Base-by-base conservation (phyloP, 2,888 invertebrate species). In the Torymus auratus region DNA sequence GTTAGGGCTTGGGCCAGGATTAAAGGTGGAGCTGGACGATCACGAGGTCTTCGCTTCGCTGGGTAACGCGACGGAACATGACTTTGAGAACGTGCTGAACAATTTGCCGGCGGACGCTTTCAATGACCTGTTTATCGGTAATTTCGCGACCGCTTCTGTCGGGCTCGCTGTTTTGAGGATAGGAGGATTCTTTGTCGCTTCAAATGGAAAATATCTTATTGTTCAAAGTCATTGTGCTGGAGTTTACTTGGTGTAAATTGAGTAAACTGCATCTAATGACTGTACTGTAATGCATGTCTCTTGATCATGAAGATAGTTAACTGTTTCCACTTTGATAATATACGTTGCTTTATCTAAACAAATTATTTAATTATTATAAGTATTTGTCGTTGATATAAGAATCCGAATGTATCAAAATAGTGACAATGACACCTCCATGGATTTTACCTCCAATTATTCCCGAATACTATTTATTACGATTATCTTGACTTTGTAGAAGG, bases 41-140 rank as follows among this genome's bases (percentile, higher is more conserved):
- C 89, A 89, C 69, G 91, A 91, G 82, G 91, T 91, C 14, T 91
- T 91, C 78, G 89, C 90, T n/a, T 90, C 90, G 5, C 83, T 91
- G 61, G 91, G 91, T 84, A 81, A 81, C 28, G 83, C 91, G 83
- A 95, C 95, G 86, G 95, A 94, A 87, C 94, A 94, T 83, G 96
- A 96, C 88, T 94, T 96, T 86, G 95, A 94, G 82, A 96, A 95
- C 87, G 95, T 96, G 82, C 92, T 96, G 81, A 96, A 94, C 91
- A 95, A 95, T 87, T 93, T 96, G 87, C 95, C 95, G 83, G 95
- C 95, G 82, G 96, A 96, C 89, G 96, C 96, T 88, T 96, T 96
- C 91, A 96, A 95, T 90, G 96, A 96, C 89, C 92, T 96, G 74
- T 96, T 96, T 91, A 93, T 94, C 88, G 96, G 94, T 94, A 91